Evolutionary conservation across 2,113 vertebrate genomes (phyloP).

Genomic region (Choloepus hoffmanni): DNA sequence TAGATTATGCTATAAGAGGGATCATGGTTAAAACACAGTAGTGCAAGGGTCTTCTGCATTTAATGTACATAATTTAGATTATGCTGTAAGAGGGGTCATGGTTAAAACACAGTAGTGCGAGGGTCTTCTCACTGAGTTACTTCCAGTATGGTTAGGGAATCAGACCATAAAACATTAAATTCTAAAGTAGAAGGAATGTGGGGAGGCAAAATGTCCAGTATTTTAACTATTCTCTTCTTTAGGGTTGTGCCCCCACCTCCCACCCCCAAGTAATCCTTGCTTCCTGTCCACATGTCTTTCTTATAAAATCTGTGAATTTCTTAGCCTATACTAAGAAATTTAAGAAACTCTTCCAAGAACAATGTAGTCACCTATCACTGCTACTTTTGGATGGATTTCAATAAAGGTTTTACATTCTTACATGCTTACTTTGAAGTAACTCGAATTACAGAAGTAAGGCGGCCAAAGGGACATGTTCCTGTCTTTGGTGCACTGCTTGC

Average conservation of each 20-base stretch:
- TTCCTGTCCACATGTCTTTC: neutral
- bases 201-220: neutral
- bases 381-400: slow-evolving; percentile 18
- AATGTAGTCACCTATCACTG: neutral
- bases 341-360: slow-evolving; percentile 20
- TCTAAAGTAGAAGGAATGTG: neutral
- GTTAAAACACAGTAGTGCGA: neutral
- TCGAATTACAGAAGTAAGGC: neutral
- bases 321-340: neutral
- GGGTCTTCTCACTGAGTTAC: neutral
- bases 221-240: neutral
- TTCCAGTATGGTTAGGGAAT: neutral
- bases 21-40: neutral
- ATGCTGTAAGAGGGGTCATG: neutral
- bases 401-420: slow-evolving; percentile 40
- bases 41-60: neutral
- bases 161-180: neutral
- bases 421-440: slow-evolving; percentile 39
- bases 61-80: neutral
- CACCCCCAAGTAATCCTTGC: neutral
- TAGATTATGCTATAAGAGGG: neutral
- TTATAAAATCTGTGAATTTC: neutral
- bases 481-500: neutral
- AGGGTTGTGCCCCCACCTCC: rapidly evolving
- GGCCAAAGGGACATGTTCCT: neutral